Percentiles rank a stretch among this genome's conserved stretches.
phyloP scores from a whole-genome alignment of 2,888 invertebrate genomes.

The Morinoia aosen region DNA sequence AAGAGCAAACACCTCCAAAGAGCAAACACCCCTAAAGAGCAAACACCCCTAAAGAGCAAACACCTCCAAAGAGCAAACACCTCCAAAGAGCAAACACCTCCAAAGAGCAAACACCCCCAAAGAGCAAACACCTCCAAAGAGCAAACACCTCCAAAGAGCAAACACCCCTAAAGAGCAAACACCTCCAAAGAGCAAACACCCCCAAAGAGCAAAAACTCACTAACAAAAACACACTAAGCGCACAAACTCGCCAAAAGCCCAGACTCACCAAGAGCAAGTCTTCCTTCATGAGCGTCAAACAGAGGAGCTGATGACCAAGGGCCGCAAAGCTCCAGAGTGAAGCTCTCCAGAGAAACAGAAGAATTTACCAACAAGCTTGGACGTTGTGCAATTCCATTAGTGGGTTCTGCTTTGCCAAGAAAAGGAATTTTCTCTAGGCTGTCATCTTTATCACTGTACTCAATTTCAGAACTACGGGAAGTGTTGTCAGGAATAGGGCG shows the following conservation, averaged over 20 bases:
- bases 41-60: too few relatives aligned
- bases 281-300: constrained; percentile 74
- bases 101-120: too few relatives aligned
- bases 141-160: too few relatives aligned
- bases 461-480: background rate
- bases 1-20: too few relatives aligned
- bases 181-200: too few relatives aligned
- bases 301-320: constrained; percentile 70
- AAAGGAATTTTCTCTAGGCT: background rate
- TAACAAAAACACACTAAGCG: background rate
- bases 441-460: background rate
- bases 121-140: too few relatives aligned
- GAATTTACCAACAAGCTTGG: background rate
- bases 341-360: constrained; percentile 72
- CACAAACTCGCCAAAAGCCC: background rate
- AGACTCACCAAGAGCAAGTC: constrained; percentile 72
- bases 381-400: background rate
- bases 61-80: too few relatives aligned
- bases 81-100: too few relatives aligned
- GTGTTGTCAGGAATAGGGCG: background rate
- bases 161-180: too few relatives aligned
- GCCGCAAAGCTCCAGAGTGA: constrained; percentile 77
- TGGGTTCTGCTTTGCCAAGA: background rate
- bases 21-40: too few relatives aligned
- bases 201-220: background rate